These are phyloP conservation scores for Corapipo altera DNA, from an alignment of 2,113 vertebrate species.

Conservation along the genomic window DNA sequence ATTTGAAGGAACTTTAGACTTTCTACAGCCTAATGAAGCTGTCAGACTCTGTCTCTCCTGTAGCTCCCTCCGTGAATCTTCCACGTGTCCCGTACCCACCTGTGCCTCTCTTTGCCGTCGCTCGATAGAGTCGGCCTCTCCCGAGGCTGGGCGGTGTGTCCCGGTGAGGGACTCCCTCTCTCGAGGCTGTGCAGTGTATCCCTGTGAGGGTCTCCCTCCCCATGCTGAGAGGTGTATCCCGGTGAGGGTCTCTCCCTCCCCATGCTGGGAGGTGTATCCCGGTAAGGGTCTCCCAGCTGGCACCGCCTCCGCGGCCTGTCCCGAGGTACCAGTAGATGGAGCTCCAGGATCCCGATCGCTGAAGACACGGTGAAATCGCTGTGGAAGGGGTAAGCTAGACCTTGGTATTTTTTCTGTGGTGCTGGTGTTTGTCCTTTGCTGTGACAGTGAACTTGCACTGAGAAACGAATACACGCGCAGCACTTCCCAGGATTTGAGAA, in stretches of 20 bases:
- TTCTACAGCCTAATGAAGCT: not conserved
- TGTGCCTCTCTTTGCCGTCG: not conserved
- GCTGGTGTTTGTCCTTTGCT: not conserved
- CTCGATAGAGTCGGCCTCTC: too few relatives aligned
- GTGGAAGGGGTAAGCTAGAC: fast-evolving
- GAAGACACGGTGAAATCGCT: fast-evolving
- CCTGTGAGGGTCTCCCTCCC: too few relatives aligned
- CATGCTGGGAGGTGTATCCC: too few relatives aligned
- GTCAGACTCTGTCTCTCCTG: not conserved
- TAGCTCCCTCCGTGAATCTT: not conserved
- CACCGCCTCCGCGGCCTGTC: not conserved
- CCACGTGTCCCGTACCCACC: fast-evolving
- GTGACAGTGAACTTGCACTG: fast-evolving
- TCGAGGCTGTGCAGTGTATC: fast-evolving
- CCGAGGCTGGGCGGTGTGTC: too few relatives aligned
- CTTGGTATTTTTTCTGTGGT: fast-evolving
- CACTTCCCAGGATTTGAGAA: not conserved
- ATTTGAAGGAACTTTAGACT: not conserved
- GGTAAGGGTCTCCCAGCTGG: not conserved
- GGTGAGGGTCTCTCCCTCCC: not conserved
- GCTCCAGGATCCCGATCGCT: not conserved
- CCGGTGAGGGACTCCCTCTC: fast-evolving
- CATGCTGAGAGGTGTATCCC: too few relatives aligned
- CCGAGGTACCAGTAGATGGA: conserved; percentile 20
- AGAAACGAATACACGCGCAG: not conserved